A percentile compares a stretch with the other conserved stretches of the same genome.
These are phyloP conservation scores for Zosterops japonicus DNA, from an alignment of 2,113 vertebrate species.

Conservation along the genomic window DNA sequence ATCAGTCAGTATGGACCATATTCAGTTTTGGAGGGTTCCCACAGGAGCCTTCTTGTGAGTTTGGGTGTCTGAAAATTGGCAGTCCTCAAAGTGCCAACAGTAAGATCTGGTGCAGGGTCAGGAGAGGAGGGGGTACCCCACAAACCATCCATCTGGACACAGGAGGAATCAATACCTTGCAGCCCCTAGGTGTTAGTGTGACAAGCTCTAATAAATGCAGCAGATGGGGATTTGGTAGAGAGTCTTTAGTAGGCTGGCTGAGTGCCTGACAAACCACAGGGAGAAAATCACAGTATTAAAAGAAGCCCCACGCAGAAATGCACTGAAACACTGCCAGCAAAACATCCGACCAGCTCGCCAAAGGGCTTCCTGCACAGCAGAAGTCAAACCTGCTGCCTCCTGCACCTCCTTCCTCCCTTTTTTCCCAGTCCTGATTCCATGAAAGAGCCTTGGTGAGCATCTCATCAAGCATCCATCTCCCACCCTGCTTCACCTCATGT, in stretches of 20 bases:
- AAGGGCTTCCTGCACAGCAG: neutral
- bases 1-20: neutral
- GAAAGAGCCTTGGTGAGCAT: neutral
- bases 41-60: neutral
- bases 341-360: neutral
- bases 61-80: neutral
- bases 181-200: conserved; percentile 39
- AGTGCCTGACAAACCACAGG: conserved; percentile 60
- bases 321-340: conserved; percentile 24
- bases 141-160: neutral
- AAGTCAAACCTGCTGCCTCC: conserved; percentile 14
- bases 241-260: conserved; percentile 60
- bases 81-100: neutral
- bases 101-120: neutral
- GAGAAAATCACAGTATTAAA: conserved; percentile 53
- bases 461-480: neutral
- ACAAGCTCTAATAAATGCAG: conserved; percentile 46
- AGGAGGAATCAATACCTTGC: conserved; percentile 41
- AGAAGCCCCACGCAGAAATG: conserved; percentile 13
- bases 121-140: neutral
- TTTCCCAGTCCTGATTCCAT: neutral
- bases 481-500: neutral
- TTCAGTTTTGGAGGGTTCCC: neutral
- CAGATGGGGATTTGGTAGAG: conserved; percentile 56
- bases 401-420: neutral